Percentiles rank a stretch among this genome's conserved stretches.
These are phyloP conservation scores for Eriocheir sinensis DNA, from an alignment of 1,140 invertebrate genomes.

Conservation along the genomic window DNA sequence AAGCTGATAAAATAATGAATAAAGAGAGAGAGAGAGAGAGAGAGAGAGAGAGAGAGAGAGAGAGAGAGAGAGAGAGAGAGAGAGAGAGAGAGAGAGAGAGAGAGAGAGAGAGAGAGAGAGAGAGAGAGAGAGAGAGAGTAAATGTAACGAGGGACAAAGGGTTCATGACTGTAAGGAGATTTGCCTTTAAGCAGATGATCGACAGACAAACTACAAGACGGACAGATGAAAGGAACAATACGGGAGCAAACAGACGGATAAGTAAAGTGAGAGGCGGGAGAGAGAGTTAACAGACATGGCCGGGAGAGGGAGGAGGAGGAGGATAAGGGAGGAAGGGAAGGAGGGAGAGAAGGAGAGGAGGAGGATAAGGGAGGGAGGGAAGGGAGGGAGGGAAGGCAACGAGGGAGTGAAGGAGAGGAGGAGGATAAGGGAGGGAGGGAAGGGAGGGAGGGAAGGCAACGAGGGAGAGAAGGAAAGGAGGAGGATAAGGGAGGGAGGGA, in stretches of 20 bases:
- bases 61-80: constrained; percentile 49
- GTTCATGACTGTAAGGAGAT: neutral
- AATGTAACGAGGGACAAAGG: neutral
- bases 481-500: no score
- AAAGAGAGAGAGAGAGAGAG: neutral
- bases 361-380: no score
- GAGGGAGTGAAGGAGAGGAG: no score
- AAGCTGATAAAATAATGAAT: no score
- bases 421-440: no score
- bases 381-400: no score
- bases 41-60: neutral
- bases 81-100: constrained; percentile 54
- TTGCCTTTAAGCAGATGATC: constrained; percentile 15
- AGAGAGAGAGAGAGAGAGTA: neutral
- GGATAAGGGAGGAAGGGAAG: no score
- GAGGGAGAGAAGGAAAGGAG: no score
- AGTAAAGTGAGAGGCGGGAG: neutral
- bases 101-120: constrained; percentile 46
- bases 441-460: no score
- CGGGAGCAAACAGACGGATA: constrained; percentile 10
- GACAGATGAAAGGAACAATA: neutral
- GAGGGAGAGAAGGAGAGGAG: neutral
- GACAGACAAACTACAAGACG: constrained; percentile 11
- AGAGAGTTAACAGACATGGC: neutral
- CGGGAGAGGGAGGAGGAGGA: neutral